Evolutionary conservation across 2,888 invertebrate species (phyloP).

Genomic region (Orchestes rusci): DNA sequence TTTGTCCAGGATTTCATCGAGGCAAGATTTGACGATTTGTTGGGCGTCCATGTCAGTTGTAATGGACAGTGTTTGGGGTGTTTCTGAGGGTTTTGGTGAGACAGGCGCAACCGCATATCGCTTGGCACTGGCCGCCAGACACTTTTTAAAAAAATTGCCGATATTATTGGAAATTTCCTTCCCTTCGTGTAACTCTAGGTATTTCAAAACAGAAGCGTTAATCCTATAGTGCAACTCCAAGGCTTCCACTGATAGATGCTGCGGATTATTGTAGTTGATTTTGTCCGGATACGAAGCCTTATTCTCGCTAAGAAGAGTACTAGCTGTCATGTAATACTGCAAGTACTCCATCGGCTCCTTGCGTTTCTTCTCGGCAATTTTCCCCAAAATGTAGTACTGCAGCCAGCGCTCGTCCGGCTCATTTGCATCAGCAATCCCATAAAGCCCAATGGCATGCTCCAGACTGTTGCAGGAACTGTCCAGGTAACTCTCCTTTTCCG

Average conservation of each 20-base stretch:
- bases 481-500: constrained; percentile 72
- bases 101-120: constrained; percentile 2
- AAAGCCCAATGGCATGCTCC: constrained; percentile 56
- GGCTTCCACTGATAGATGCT: constrained; percentile 79
- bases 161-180: constrained; percentile 55
- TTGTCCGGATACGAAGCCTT: constrained; percentile 78
- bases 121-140: constrained; percentile 42
- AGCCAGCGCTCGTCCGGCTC: constrained; percentile 82
- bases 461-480: constrained; percentile 75
- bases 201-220: constrained; percentile 84
- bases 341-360: constrained; percentile 67
- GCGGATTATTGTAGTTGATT: constrained; percentile 78
- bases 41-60: constrained; percentile 27
- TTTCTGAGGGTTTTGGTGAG: constrained; percentile 3
- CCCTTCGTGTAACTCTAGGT: constrained; percentile 69
- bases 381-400: constrained; percentile 92
- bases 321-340: constrained; percentile 73
- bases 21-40: constrained; percentile 24
- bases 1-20: constrained; percentile 26
- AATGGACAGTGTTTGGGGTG: constrained; percentile 14
- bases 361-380: constrained; percentile 82
- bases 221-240: constrained; percentile 79
- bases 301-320: constrained; percentile 68
- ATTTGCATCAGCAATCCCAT: constrained; percentile 51
- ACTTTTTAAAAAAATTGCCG: constrained; percentile 54